Evolutionary conservation across 2,888 invertebrate species (phyloP), one percentile per base, ranked within the genome.

Genomic region (Chrysolina oricalcia): DNA sequence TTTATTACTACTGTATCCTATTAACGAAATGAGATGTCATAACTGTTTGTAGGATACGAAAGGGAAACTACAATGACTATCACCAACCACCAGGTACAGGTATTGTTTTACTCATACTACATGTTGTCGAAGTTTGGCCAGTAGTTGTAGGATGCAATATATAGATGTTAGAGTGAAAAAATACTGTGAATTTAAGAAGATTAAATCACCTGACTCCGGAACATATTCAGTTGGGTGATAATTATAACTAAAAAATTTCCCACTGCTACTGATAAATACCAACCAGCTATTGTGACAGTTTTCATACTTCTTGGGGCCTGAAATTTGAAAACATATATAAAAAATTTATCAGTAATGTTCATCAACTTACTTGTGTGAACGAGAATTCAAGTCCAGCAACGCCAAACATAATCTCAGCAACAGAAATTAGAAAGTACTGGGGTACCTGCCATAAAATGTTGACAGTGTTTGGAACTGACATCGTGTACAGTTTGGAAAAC

Each of bases 341-440:
- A n/a, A n/a, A 9, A 19, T 50, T 2, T 15, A 8, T 43, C 6
- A 43, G 10, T 46, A 15, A 46, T 15, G 46, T 5, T 46, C n/a
- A n/a, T 59, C 15, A 53, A 63, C 72, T 83, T 87, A 92, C 94
- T 91, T 95, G 94, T 3, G 94, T 94, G 85, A 96, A 96, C 1
- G 96, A 94, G 87, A 96, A 96, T 84, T 95, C 93, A 21, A 96
- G 89, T 0, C 96, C 96, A 2, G 96, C 94, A 8, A 96, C 93
- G 0, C 95, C 94, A 85, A 96, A 95, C 90, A 96, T 92, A 62
- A 96, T 93, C 89, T 97, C 96, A 0, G 94, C 96, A 3, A 93
- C 87, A 0, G 96, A 95, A 70, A 97, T 93, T 13, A 96, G 89
- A 46, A 95, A 86, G 86, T 96, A 96, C 87, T 96, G 96, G 0